Conservation (phyloP, 2,797 vertebrate genomes). For the Spinibarbus caldwelli region DNA sequence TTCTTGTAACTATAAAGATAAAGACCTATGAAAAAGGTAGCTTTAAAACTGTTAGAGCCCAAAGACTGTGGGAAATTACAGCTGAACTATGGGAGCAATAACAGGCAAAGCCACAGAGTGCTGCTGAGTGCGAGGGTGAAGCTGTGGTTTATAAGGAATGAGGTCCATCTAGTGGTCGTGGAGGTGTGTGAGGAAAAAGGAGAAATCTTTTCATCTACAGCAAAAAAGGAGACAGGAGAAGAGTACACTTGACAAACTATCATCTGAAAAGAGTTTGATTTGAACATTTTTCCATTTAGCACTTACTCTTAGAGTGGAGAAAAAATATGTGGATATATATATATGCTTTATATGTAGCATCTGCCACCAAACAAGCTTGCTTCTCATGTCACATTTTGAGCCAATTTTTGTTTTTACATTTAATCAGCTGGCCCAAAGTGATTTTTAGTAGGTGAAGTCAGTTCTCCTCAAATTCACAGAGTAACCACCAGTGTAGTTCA, state of each 20-base stretch:
- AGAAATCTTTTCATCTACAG: background rate
- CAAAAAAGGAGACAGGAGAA: background rate
- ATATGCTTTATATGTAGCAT: background rate
- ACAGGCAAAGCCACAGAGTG: background rate
- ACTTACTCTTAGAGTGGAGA: background rate
- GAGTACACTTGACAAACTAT: background rate
- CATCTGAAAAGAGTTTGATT: background rate
- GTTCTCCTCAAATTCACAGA: background rate
- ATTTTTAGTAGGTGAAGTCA: background rate
- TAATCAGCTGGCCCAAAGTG: background rate
- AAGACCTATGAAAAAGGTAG: background rate
- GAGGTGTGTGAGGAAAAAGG: background rate
- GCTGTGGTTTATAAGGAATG: conserved; percentile 56
- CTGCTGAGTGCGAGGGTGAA: conserved; percentile 24
- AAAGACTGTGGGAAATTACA: conserved; percentile 36
- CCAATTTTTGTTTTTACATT: background rate
- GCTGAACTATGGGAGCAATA: background rate
- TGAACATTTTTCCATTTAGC: background rate
- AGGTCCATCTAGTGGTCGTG: conserved; percentile 78
- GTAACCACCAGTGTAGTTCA: background rate
- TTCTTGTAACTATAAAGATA: background rate
- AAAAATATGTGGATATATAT: background rate
- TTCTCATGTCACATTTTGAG: background rate
- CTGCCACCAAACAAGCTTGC: background rate
- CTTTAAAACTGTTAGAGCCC: background rate